Percentiles rank a stretch among this genome's conserved stretches.
Conservation (phyloP, 1,140 invertebrate species). For the Pseudomyrmex cubaensis region DNA sequence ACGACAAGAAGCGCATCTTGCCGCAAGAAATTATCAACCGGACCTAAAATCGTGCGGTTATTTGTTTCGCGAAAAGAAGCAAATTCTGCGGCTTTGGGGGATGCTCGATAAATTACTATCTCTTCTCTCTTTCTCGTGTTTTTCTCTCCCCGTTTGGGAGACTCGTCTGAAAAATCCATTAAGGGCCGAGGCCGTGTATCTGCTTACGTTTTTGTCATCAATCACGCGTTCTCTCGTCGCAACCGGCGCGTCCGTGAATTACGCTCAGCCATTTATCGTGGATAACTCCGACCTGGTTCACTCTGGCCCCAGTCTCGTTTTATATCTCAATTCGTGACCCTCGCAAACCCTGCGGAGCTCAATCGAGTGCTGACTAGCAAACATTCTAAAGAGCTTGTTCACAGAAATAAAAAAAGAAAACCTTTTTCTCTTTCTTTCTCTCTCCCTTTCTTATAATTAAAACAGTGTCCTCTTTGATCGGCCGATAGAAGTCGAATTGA, state of each 20-base stretch:
- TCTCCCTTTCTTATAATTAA: constrained; percentile 25
- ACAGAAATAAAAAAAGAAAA: background rate
- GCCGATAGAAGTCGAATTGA: background rate
- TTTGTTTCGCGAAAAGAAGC: constrained; percentile 42
- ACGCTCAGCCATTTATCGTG: constrained; percentile 31
- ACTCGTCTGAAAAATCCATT: constrained; percentile 62
- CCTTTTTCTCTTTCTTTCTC: background rate
- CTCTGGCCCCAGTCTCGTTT: constrained; percentile 10
- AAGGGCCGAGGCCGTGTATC: constrained; percentile 61
- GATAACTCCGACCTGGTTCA: constrained; percentile 39
- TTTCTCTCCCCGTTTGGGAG: constrained; percentile 7
- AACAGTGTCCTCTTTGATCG: background rate
- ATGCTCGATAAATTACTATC: constrained; percentile 53
- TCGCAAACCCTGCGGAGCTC: constrained; percentile 3
- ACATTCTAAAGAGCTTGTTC: background rate
- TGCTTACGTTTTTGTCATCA: constrained; percentile 64
- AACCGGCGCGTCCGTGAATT: constrained; percentile 46
- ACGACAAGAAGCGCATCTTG: constrained; percentile 57
- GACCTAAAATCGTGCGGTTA: constrained; percentile 48
- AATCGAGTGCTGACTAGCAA: background rate
- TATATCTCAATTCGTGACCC: constrained; percentile 59
- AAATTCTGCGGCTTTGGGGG: constrained; percentile 15
- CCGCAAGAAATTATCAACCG: constrained; percentile 19
- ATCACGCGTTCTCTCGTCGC: constrained; percentile 60
- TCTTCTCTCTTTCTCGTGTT: background rate